Conservation (phyloP, 2,888 invertebrate species). For the Drosophila greeni region DNA sequence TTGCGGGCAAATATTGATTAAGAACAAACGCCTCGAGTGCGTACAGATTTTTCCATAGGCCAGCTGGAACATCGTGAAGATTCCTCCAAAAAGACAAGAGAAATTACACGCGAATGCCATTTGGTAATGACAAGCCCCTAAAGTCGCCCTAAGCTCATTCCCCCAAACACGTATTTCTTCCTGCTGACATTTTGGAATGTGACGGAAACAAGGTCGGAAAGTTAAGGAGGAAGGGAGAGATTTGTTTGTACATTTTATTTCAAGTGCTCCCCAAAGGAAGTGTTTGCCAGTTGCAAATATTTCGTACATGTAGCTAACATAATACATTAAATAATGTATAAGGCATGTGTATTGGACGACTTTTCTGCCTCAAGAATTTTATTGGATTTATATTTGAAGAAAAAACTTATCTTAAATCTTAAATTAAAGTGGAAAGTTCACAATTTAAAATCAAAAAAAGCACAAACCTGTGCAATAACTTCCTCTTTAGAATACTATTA, state of each 20-base stretch:
- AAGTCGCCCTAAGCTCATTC: constrained; percentile 19
- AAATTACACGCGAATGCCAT: constrained; percentile 35
- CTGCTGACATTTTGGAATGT: constrained; percentile 31
- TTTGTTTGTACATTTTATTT: constrained; percentile 3
- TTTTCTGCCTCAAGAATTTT: too few relatives aligned
- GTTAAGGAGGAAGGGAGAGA: not conserved
- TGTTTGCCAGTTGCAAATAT: constrained; percentile 2
- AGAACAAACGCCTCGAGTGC: constrained; percentile 15
- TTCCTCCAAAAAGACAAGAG: constrained; percentile 18
- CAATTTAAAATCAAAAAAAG: not conserved
- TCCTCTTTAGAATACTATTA: not conserved
- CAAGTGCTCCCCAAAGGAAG: constrained; percentile 5
- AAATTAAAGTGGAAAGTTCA: not conserved
- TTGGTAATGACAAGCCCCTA: constrained; percentile 32
- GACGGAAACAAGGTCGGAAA: constrained; percentile 16
- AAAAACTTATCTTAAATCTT: too few relatives aligned
- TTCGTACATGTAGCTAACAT: constrained; percentile 4
- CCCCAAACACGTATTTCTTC: constrained; percentile 6
- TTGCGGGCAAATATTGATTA: constrained; percentile 31
- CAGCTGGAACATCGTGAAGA: constrained; percentile 26
- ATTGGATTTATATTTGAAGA: not conserved
- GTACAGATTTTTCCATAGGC: constrained; percentile 6
- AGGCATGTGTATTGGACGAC: not conserved
- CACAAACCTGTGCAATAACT: not conserved
- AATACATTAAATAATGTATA: constrained; percentile 8